Evolutionary conservation across 2,113 vertebrate genomes (phyloP), one percentile per base, ranked within the genome.

Genomic region (Ahaetulla prasina): DNA sequence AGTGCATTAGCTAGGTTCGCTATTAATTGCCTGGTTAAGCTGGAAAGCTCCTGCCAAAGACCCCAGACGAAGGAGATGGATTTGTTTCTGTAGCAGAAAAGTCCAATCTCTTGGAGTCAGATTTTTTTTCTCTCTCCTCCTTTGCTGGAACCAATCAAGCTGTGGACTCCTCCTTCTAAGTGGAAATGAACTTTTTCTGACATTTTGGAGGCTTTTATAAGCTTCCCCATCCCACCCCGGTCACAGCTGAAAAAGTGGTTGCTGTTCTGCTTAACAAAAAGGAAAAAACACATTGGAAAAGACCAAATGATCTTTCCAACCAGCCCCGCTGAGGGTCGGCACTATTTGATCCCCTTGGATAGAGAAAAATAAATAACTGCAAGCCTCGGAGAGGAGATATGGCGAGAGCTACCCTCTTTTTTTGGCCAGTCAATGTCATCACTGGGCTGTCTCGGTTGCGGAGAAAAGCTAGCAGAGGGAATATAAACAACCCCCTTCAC

Each of bases 131-230:
- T 60, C 39, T 50, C 53, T 89, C 88, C 92, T 92, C 43, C 39
- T 27, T 91, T 39, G 53, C 54, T 60, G 92, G 88, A 89, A 92
- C 45, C 88, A 85, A 30, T 89, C 88, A 89, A 57, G 52, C 68
- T 14, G 14, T 55, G 74, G 92, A 55, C 43, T 89, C 45, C 45
- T 92, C 92, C 88, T 45, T 53, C n/a, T n/a, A 49, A 55, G 74
- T 52, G 74, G 30, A 18, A 85, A 89, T 43, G 74, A 89, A 89
- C 88, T 84, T 92, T 53, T 89, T 49, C 87, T 92, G 92, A 92
- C 88, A 92, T 92, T 92, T 92, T 85, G 92, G 74, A 89, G 53
- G 16, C 53, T 18, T 89, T 85, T 49, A 85, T 39, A 43, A 92
- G 92, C 74, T 85, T 27, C 54, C 74, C 45, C 45, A 89, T 89